Conservation (phyloP, 1,140 invertebrate species). For the Plutomurus gul region DNA sequence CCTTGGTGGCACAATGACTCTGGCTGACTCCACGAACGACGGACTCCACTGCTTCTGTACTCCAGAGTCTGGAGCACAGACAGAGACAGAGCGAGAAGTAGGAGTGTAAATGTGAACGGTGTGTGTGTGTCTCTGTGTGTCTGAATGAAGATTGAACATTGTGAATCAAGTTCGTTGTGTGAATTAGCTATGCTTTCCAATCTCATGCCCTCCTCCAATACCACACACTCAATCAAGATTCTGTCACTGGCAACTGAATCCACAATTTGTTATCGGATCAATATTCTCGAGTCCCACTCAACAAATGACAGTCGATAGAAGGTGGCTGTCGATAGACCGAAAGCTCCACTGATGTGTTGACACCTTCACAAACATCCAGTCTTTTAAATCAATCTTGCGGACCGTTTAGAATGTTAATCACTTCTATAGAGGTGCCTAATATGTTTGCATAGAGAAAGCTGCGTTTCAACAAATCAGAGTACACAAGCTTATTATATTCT, state of each 20-base stretch:
- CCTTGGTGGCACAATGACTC: no score
- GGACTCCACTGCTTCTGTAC: not conserved
- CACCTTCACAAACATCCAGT: not conserved
- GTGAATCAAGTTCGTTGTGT: conserved; percentile 1
- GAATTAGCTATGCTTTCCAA: not conserved
- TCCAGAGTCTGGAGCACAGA: not conserved
- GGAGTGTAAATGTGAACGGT: no score
- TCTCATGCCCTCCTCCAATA: not conserved
- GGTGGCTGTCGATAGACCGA: not conserved
- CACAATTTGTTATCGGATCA: conserved; percentile 16
- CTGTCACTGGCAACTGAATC: conserved; percentile 19
- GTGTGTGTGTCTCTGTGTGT: no score
- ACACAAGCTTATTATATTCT: no score
- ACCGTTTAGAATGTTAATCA: no score
- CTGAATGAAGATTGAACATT: conserved; percentile 19
- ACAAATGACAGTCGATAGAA: conserved; percentile 14
- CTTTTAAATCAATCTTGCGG: not conserved
- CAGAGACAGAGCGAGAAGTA: not conserved
- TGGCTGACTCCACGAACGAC: not conserved
- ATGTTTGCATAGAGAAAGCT: no score
- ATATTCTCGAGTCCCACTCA: not conserved
- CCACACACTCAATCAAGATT: conserved; percentile 12
- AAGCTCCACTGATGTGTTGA: not conserved
- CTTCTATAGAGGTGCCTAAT: no score
- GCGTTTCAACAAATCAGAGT: no score